A percentile compares a stretch with the other conserved stretches of the same genome.
phyloP scores from a whole-genome alignment of 2,888 invertebrate species.

The Pandemis heparana region DNA sequence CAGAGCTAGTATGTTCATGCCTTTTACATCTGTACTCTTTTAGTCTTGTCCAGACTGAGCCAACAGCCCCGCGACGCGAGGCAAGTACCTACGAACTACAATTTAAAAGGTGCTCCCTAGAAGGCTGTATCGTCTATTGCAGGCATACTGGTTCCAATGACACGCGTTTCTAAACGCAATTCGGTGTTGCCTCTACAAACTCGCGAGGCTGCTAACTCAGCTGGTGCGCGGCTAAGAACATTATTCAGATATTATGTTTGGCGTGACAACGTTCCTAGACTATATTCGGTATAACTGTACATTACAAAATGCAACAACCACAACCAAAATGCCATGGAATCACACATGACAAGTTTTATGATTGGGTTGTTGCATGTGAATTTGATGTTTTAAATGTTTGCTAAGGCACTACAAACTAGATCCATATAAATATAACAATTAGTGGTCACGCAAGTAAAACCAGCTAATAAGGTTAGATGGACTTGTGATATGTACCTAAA shows the following conservation, averaged over 20 bases:
- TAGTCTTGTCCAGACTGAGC: neutral
- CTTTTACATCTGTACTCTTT: constrained; percentile 29
- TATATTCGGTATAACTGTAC: constrained; percentile 28
- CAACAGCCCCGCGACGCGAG: neutral
- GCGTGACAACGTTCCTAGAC: constrained; percentile 50
- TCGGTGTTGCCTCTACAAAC: neutral
- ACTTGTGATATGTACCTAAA: constrained; percentile 53
- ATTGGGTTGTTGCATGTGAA: constrained; percentile 32
- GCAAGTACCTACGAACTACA: neutral
- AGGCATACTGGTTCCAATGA: neutral
- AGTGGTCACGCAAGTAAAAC: constrained; percentile 43
- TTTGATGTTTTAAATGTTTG: constrained; percentile 31
- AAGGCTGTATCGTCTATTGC: neutral
- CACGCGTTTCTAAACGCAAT: neutral
- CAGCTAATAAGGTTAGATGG: constrained; percentile 43
- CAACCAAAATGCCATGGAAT: constrained; percentile 18
- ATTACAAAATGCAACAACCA: constrained; percentile 23
- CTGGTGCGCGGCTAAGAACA: neutral
- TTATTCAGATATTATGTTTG: constrained; percentile 21
- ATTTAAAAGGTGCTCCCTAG: neutral
- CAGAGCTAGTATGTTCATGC: constrained; percentile 75
- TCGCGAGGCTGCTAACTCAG: neutral
- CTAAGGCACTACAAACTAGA: constrained; percentile 38
- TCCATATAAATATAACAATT: constrained; percentile 23
- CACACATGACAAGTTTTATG: constrained; percentile 8